Evolutionary conservation across 1,140 invertebrate species (phyloP), one percentile per base, ranked within the genome.

Genomic region (Platyscapa corneri): DNA sequence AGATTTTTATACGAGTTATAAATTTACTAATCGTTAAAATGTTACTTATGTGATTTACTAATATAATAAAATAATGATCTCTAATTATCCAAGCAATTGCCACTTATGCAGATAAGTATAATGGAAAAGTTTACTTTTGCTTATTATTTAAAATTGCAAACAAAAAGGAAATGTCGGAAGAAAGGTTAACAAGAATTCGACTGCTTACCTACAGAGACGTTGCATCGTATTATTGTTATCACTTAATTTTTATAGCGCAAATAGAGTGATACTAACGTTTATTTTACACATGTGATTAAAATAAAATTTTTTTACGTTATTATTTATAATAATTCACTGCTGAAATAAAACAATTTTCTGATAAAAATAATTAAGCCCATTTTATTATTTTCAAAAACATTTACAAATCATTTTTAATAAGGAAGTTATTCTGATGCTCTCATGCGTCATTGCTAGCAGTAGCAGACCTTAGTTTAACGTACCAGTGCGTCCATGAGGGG

Each of bases 401-500:
- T 74, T 8, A n/a, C 70, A 74, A 74, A 74, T 74, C 18, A 74
- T 42, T 74, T 74, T 74, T 74, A 74, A 74, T 42, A 74, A 42
- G 70, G 70, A 74, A 74, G 70, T 74, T 42, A 74, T 74, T 74
- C 37, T 42, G 37, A 74, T 74, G 37, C 37, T 37, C 23, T 42
- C 37, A 18, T 74, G 70, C 70, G 37, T 74, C 70, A 74, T 74
- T 42, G 23, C 23, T 74, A 42, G 37, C 18, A 37, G 12, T 37
- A 23, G 34, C 67, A 70, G 18, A 70, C 32, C 12, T 37, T 37
- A 70, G 37, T 37, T 74, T 74, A 37, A 74, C 18, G 37, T 23
- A 42, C 23, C 27, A 42, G 37, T 74, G 37, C 27, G 70, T 42
- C 23, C 70, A 42, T 74, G 70, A 74, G 70, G 37, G 37, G 23